Base-by-base conservation (phyloP, 2,797 vertebrate genomes). In the Anguilla pacifica region DNA sequence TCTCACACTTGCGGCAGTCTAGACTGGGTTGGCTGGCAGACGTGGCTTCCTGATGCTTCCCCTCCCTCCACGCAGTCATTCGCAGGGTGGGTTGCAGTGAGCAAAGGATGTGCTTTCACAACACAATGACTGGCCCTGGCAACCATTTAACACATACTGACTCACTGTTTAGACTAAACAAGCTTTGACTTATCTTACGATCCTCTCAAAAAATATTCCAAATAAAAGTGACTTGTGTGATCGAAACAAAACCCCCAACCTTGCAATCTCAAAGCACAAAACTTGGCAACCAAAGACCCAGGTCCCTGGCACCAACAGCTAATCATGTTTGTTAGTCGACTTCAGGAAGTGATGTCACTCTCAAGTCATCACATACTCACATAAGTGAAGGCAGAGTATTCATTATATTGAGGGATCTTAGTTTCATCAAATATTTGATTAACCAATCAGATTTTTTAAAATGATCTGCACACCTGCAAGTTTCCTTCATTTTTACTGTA, bases 111-210 rank as follows among this genome's bases (percentile, higher is more conserved):
- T 53, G 17, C 5, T 84, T 84, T 72, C 81, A 55, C 81, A 83
- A 31, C 7, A 35, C 57, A 55, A 46, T 82, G 35, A 67, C 35
- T 49, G 74, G 28, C 64, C 64, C 31, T 19, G 57, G 49, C n/a
- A 83, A 83, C 87, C n/a, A 51, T 43, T 51, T 70, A 31, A 53
- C 59, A 35, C 87, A 61, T 49, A 31, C 53, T 57, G 70, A 88
- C 84, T 85, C 87, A 49, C 83, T 59, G 83, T 10, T 25, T 49
- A 19, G 19, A n/a, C 19, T n/a, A 79, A 55, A 10, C 0, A 43
- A 67, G 70, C 22, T 55, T 28, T 83, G 19, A 72, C 49, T 22
- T 46, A 35, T 72, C 83, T 61, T n/a, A 28, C 49, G 1, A 19
- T 3, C 64, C 49, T 67, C 43, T 49, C 46, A 13, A 17, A 46